Conservation (phyloP, 2,113 vertebrate genomes). For the Trichomycterus rosablanca region DNA sequence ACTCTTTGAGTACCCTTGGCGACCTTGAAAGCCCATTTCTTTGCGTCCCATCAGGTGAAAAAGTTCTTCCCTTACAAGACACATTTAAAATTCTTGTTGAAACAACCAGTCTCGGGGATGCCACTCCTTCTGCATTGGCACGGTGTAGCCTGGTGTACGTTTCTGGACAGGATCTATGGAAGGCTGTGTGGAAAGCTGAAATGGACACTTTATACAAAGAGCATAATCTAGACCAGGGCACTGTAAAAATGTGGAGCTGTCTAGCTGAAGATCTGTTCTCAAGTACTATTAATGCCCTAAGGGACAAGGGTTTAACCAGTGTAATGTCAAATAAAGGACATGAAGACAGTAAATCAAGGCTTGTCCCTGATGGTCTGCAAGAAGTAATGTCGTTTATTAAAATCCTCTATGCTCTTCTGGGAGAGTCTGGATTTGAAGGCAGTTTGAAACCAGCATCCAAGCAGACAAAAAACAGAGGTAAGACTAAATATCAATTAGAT, state of each 20-base stretch:
- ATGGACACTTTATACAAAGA: constrained; percentile 57
- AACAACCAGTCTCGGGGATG: constrained; percentile 58
- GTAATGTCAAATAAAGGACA: constrained; percentile 48
- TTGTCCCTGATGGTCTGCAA: constrained; percentile 54
- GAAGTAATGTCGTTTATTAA: constrained; percentile 71
- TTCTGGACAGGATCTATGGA: constrained; percentile 69
- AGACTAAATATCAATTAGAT: no score
- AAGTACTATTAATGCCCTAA: constrained; percentile 58
- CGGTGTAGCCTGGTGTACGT: constrained; percentile 68
- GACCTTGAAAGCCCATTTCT: constrained; percentile 53
- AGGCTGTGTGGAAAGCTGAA: constrained; percentile 62
- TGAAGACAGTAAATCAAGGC: constrained; percentile 15
- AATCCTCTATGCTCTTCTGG: constrained; percentile 69
- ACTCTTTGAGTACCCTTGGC: constrained; percentile 67
- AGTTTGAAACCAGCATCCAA: constrained; percentile 10
- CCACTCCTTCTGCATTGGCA: constrained; percentile 67
- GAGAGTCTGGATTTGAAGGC: constrained; percentile 48
- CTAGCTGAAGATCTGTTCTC: constrained; percentile 71
- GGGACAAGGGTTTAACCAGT: constrained; percentile 48
- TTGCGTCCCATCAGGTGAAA: constrained; percentile 68
- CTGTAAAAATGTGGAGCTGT: constrained; percentile 57
- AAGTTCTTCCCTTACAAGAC: constrained; percentile 46
- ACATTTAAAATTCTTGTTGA: constrained; percentile 71
- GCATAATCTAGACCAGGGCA: constrained; percentile 55
- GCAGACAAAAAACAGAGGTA: constrained; percentile 43